These are phyloP conservation scores for Diachasma alloeum DNA, from an alignment of 1,140 invertebrate species.

Conservation along the genomic window DNA sequence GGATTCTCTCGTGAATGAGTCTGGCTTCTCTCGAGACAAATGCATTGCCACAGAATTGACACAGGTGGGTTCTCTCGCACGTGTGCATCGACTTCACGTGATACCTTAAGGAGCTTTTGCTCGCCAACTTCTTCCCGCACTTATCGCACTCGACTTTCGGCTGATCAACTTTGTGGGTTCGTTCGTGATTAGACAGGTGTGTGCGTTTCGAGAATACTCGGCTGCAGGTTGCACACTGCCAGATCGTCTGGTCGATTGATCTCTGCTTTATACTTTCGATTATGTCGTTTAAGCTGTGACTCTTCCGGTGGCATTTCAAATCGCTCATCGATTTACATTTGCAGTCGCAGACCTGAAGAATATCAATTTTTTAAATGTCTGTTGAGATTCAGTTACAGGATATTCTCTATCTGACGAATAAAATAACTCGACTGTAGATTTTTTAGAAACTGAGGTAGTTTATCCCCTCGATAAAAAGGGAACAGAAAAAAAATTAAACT, in stretches of 20 bases:
- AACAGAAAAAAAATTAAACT: too few relatives aligned
- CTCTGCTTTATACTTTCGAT: conserved; percentile 45
- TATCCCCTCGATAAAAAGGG: too few relatives aligned
- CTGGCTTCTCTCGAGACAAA: conserved; percentile 64
- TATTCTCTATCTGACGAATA: too few relatives aligned
- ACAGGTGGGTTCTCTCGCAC: conserved; percentile 65
- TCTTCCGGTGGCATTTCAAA: conserved; percentile 49
- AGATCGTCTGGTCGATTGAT: conserved; percentile 34
- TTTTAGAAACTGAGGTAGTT: too few relatives aligned
- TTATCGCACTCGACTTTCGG: conserved; percentile 41
- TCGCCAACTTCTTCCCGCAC: conserved; percentile 51
- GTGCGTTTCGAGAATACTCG: conserved; percentile 38
- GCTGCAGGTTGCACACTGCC: conserved; percentile 41
- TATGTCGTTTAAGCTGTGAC: conserved; percentile 46
- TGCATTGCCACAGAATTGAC: conserved; percentile 66
- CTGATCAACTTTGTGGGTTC: conserved; percentile 38
- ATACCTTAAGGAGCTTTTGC: conserved; percentile 47
- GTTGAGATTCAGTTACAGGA: too few relatives aligned
- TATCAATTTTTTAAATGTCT: background rate
- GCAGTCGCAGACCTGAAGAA: conserved; percentile 42
- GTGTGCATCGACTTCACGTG: conserved; percentile 63
- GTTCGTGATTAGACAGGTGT: conserved; percentile 40
- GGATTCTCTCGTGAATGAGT: conserved; percentile 66
- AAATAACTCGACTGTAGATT: too few relatives aligned
- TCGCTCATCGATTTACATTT: conserved; percentile 55